Evolutionary conservation across 2,113 vertebrate genomes (phyloP).

Genomic region (Salvelinus namaycush): DNA sequence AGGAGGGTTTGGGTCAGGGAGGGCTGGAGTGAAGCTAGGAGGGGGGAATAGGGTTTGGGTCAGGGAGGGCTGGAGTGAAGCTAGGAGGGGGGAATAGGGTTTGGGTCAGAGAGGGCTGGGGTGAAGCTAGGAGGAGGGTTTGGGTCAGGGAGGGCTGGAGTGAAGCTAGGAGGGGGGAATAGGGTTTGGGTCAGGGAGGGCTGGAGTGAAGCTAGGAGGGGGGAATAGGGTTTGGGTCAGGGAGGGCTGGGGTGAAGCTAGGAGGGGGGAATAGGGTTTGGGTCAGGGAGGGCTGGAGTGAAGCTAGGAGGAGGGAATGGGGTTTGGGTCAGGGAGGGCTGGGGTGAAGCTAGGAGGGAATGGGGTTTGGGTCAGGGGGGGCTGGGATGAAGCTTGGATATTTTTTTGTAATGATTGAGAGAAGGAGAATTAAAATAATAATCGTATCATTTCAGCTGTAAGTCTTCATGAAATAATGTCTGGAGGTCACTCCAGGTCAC

Average conservation of each 20-base stretch:
- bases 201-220: constrained; percentile 5
- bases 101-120: constrained; percentile 6
- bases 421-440: constrained; percentile 1
- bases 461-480: constrained; percentile 69
- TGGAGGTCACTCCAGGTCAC: constrained; percentile 57
- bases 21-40: constrained; percentile 1
- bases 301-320: constrained; percentile 4
- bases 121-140: not conserved
- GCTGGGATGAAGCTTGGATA: not conserved
- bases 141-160: not conserved
- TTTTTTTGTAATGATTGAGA: constrained; percentile 28
- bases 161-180: constrained; percentile 7
- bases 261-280: constrained; percentile 7
- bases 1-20: constrained; percentile 3
- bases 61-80: constrained; percentile 3
- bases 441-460: constrained; percentile 55
- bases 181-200: not conserved
- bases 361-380: not conserved
- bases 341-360: not conserved
- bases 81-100: not conserved
- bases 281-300: not conserved
- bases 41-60: not conserved
- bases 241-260: not conserved
- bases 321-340: no score
- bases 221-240: not conserved